A percentile compares a stretch with the other conserved stretches of the same genome.
These are phyloP conservation scores for Phengaris alcon DNA, from an alignment of 2,888 invertebrate species.

Conservation along the genomic window DNA sequence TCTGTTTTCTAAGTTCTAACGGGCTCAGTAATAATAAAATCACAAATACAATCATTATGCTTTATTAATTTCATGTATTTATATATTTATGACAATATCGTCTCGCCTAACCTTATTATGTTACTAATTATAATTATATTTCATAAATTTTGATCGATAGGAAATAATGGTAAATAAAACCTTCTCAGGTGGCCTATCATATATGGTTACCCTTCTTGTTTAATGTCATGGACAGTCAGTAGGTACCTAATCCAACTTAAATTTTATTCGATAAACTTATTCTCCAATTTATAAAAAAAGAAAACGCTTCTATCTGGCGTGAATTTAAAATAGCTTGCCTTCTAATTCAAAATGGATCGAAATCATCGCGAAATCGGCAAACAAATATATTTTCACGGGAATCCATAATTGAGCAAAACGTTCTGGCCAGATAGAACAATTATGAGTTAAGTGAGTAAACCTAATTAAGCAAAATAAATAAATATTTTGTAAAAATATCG, in stretches of 20 bases:
- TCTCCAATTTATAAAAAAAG: conserved; percentile 53
- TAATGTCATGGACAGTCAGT: conserved; percentile 60
- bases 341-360: neutral
- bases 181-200: conserved; percentile 60
- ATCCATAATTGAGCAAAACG: conserved; percentile 71
- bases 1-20: neutral
- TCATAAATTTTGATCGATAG: conserved; percentile 78
- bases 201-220: conserved; percentile 59
- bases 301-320: conserved; percentile 67
- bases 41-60: conserved; percentile 78
- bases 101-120: conserved; percentile 80
- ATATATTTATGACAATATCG: conserved; percentile 81
- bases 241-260: conserved; percentile 67
- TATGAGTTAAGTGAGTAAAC: conserved; percentile 51
- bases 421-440: conserved; percentile 69
- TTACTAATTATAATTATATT: conserved; percentile 78
- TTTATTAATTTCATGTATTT: conserved; percentile 81
- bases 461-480: conserved; percentile 75
- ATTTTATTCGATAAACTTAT: conserved; percentile 58
- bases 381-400: conserved; percentile 3
- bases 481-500: conserved; percentile 70
- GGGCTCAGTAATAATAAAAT: conserved; percentile 56
- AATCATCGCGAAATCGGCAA: conserved; percentile 15
- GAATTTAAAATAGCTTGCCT: conserved; percentile 49
- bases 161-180: conserved; percentile 76